Evolutionary conservation across 2,113 vertebrate genomes (phyloP).

Genomic region (Neogobius melanostomus): DNA sequence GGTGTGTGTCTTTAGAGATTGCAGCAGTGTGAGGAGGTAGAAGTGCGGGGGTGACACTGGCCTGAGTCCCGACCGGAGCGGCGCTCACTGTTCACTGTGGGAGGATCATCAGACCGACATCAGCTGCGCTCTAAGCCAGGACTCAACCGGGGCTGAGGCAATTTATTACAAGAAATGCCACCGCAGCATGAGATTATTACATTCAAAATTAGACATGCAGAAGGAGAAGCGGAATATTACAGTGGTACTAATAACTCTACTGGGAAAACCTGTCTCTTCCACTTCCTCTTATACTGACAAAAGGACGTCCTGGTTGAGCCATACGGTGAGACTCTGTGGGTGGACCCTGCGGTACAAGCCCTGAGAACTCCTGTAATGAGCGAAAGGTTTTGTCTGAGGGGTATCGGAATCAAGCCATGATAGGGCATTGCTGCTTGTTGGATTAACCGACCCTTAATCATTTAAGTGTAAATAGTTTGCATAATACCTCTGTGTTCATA

Average conservation of each 20-base stretch:
- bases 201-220: background rate
- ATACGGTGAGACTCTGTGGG: background rate
- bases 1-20: conserved; percentile 14
- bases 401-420: too few relatives aligned
- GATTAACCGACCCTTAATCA: too few relatives aligned
- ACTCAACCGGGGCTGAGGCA: conserved; percentile 12
- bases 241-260: background rate
- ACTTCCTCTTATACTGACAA: background rate
- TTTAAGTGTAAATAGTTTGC: too few relatives aligned
- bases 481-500: background rate
- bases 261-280: background rate
- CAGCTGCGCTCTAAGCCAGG: conserved; percentile 32
- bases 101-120: conserved; percentile 46
- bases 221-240: background rate
- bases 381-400: too few relatives aligned
- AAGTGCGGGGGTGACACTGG: conserved; percentile 38
- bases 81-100: conserved; percentile 26
- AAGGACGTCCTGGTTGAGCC: background rate
- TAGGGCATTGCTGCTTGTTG: too few relatives aligned
- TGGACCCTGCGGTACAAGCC: background rate
- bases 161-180: background rate
- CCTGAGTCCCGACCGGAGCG: conserved; percentile 30
- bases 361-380: background rate
- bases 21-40: conserved; percentile 19
- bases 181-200: too few relatives aligned